Base-by-base conservation (phyloP, 2,888 invertebrate species). In the Pycnomerus fuliginosus region DNA sequence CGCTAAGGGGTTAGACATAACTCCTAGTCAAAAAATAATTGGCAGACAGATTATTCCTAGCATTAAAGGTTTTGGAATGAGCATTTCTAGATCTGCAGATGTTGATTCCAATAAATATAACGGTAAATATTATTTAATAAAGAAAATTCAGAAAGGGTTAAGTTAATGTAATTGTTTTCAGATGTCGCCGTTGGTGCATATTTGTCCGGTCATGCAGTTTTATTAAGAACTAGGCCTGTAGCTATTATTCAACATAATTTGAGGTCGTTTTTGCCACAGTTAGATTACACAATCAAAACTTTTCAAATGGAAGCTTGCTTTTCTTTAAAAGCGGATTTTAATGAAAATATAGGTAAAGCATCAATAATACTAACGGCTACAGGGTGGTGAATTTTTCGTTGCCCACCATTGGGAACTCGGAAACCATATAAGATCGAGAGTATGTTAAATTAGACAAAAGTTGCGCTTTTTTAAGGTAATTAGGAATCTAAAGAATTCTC, bases 131-230 rank as follows among this genome's bases (percentile, higher is more conserved):
- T 61, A 16, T 16, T 7, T 10, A 3, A 23, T 23, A 23, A 23
- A 16, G 10, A 13, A 30, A 23, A 16, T 34, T 17, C 14, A 27
- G 2, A 20, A 25, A 11, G 20, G 17, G 11, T 23, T 7, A 8
- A 20, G 4, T 33, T 29, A 3, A 30, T 28, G 7, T 13, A 12
- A 29, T 29, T 29, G 28, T 8, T 74, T 76, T 48, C 63, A 82
- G 82, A 83, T 69, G 44, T 83, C 38, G 78, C 78, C 0, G 68
- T 83, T 7, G 85, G 84, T 1, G 78, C 84, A 0, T 75, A 76
- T 42, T 63, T 70, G n/a, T 80, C 81, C 1, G 74, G 72, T 10
- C 74, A 77, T 40, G 79, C 73, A 0, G 78, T 81, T 2, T 37
- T 84, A 2, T 74, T 82, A 13, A 64, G 73, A 44, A 61, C 69